These are phyloP conservation scores for Habropoda laboriosa DNA, from an alignment of 1,140 invertebrate genomes.

Conservation along the genomic window DNA sequence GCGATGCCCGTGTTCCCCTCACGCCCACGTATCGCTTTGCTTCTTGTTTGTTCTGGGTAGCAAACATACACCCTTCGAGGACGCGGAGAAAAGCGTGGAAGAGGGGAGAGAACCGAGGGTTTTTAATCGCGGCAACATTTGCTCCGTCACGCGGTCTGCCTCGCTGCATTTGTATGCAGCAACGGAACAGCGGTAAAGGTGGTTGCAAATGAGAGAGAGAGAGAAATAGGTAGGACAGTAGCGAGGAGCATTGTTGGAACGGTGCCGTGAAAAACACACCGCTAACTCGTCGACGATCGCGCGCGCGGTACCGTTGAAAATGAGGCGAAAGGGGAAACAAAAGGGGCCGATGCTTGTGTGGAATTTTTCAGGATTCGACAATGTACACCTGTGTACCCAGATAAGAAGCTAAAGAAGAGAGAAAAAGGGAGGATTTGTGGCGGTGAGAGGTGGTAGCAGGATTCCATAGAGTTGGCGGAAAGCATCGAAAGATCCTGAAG, in stretches of 20 bases:
- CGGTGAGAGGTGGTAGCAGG: not conserved
- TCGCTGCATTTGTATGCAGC: not conserved
- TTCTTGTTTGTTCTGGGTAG: constrained; percentile 38
- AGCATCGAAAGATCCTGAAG: not conserved
- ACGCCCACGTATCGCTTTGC: not conserved
- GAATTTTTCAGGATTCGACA: constrained; percentile 24
- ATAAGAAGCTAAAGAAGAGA: no score
- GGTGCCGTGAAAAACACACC: constrained; percentile 20
- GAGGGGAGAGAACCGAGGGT: not conserved
- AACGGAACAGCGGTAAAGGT: no score
- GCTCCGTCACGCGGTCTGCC: not conserved
- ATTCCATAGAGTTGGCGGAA: not conserved
- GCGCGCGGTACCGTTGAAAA: constrained; percentile 14
- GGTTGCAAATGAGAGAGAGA: no score
- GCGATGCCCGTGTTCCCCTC: constrained; percentile 11
- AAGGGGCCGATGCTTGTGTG: constrained; percentile 4
- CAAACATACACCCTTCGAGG: constrained; percentile 37
- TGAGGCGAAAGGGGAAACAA: constrained; percentile 39
- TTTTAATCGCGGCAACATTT: constrained; percentile 22
- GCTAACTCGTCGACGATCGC: not conserved
- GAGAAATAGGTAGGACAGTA: constrained; percentile 10
- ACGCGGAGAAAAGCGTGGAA: no score
- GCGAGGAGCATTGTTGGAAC: constrained; percentile 24
- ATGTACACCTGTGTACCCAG: no score
- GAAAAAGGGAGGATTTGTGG: not conserved